A percentile compares a stretch with the other conserved stretches of the same genome.
Evolutionary conservation across 2,113 vertebrate genomes (phyloP).

Genomic region (Aptenodytes forsteri): DNA sequence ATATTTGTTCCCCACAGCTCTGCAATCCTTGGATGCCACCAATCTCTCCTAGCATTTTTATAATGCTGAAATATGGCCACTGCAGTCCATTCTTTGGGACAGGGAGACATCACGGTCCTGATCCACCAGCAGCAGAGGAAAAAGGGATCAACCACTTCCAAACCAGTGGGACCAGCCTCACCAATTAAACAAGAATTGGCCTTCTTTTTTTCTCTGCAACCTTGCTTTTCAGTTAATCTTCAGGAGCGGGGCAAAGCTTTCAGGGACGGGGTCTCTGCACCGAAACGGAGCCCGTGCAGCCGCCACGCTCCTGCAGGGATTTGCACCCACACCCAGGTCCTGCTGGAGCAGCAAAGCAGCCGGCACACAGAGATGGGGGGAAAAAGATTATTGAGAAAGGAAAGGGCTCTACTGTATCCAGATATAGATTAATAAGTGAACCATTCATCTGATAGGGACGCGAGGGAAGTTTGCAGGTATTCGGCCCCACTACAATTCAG

Average conservation of each 20-base stretch:
- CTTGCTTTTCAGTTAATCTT: neutral
- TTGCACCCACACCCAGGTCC: rapidly evolving
- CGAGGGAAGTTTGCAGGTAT: constrained; percentile 24
- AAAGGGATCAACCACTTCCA: neutral
- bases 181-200: neutral
- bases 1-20: neutral
- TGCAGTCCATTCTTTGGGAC: neutral
- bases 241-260: neutral
- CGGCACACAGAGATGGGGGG: neutral
- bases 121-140: neutral
- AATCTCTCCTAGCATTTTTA: neutral
- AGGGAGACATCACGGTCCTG: neutral
- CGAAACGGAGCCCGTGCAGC: rapidly evolving
- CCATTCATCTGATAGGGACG: constrained; percentile 76
- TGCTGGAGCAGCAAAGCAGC: neutral
- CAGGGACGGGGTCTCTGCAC: neutral
- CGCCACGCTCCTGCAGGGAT: rapidly evolving
- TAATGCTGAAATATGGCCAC: neutral
- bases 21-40: neutral
- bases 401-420: neutral
- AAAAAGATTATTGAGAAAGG: neutral
- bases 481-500: constrained; percentile 21
- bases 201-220: neutral
- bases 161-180: neutral
- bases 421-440: constrained; percentile 73